These are phyloP conservation scores for Drosophila jambulina DNA, from an alignment of 1,140 invertebrate species.

Conservation along the genomic window DNA sequence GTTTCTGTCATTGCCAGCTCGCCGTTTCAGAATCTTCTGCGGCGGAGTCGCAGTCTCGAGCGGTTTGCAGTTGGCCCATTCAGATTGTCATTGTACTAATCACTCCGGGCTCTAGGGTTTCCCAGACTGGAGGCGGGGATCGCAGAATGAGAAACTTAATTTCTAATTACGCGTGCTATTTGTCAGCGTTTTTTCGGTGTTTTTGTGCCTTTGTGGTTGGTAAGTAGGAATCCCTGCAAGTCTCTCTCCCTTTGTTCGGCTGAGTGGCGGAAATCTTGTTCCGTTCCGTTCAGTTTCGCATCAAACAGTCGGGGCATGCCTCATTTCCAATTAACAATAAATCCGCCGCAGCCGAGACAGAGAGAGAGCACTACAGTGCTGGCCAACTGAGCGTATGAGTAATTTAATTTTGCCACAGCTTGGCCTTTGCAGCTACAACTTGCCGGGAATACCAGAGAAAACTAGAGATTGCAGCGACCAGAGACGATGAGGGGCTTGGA, in stretches of 20 bases:
- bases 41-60: constrained; percentile 28
- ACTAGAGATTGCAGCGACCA: constrained; percentile 21
- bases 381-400: constrained; percentile 80
- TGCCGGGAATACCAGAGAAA: constrained; percentile 28
- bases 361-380: constrained; percentile 28
- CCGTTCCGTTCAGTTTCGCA: constrained; percentile 52
- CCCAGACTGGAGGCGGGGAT: neutral
- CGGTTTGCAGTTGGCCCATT: constrained; percentile 55
- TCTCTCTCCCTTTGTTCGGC: constrained; percentile 18
- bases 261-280: constrained; percentile 77
- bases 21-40: constrained; percentile 20
- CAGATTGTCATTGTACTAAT: constrained; percentile 64
- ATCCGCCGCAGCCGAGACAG: constrained; percentile 56
- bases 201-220: constrained; percentile 21
- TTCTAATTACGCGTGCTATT: constrained; percentile 81
- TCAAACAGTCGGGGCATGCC: constrained; percentile 79
- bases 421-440: constrained; percentile 70
- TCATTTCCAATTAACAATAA: constrained; percentile 83
- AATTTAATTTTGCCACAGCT: constrained; percentile 81
- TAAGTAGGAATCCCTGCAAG: constrained; percentile 11
- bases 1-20: constrained; percentile 60
- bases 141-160: constrained; percentile 68
- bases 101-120: constrained; percentile 32
- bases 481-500: neutral
- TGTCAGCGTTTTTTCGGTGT: constrained; percentile 70